Percentiles rank a stretch among this genome's conserved stretches.
phyloP scores from a whole-genome alignment of 1,140 invertebrate species.

The Drosophila yakuba region DNA sequence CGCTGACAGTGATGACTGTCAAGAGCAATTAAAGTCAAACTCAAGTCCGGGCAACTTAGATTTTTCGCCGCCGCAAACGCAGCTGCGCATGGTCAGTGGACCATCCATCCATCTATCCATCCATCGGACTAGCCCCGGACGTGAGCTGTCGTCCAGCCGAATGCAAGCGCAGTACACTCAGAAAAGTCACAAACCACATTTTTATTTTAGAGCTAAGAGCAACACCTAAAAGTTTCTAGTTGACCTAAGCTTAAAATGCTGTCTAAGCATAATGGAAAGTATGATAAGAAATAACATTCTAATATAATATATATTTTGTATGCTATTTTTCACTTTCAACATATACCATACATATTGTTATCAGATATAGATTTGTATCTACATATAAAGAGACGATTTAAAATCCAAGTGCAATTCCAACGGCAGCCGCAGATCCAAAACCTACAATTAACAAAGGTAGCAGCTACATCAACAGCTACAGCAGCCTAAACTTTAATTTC shows the following conservation, averaged over 20 bases:
- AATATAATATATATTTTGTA: too few species aligned
- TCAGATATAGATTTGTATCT: not conserved
- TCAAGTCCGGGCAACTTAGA: slow-evolving; percentile 75
- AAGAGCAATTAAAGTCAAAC: slow-evolving; percentile 84
- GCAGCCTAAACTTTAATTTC: slow-evolving; percentile 80
- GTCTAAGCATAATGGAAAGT: too few species aligned
- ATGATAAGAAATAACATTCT: too few species aligned
- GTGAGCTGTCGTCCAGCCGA: slow-evolving; percentile 67
- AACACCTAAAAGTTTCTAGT: too few species aligned
- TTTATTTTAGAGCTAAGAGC: not conserved
- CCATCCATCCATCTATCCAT: slow-evolving; percentile 40
- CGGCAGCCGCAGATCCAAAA: slow-evolving; percentile 42
- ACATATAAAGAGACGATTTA: not conserved
- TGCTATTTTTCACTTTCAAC: not conserved
- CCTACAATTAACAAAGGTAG: slow-evolving; percentile 70
- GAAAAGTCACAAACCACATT: not conserved
- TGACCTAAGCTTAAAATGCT: not conserved
- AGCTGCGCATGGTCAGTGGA: slow-evolving; percentile 72
- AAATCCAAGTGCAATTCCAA: slow-evolving; percentile 5
- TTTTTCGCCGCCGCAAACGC: slow-evolving; percentile 74
- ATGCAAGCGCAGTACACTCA: slow-evolving; percentile 36
- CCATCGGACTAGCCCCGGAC: slow-evolving; percentile 56
- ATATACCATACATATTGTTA: not conserved
- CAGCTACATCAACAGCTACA: slow-evolving; percentile 43
- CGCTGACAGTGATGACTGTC: slow-evolving; percentile 84